Evolutionary conservation across 2,888 invertebrate genomes (phyloP), one percentile per base, ranked within the genome.

Genomic region (Pasiphila rectangulata): DNA sequence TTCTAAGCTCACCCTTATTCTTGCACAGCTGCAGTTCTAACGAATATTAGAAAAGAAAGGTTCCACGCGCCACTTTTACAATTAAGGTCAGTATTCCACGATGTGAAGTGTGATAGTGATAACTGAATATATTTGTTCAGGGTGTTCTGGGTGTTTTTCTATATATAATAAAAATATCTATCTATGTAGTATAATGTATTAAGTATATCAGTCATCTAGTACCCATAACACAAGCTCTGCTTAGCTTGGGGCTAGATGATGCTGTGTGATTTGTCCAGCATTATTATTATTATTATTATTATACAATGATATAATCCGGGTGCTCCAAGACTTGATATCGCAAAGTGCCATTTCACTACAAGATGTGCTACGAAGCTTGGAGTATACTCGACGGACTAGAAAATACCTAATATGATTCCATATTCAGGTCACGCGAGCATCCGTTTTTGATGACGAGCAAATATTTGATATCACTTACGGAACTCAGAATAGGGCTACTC

Each of bases 381-480:
- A 48, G 30, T 36, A 29, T 42, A 30, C 42, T 45, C 41, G 27
- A 39, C 48, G 24, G 37, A 13, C 29, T 42, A 39, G 42, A 41
- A 52, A 41, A 42, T 45, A 17, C 29, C 16, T 17, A 48, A 44
- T 32, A 36, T 17, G 27, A 47, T 44, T 39, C 21, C 37, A 46
- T 47, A 51, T 46, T 47, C 46, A 46, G 46, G 51, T 51, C 51
- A 51, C 51, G 46, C n/a, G 37, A 25, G 35, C 15, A 17, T 27
- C 35, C 24, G 17, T 27, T 19, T 32, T n/a, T 43, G 46, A 43
- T 46, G 43, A 46, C 42, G 35, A 21, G 19, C 38, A 40, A 43
- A 32, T 46, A 43, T 46, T 46, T 23, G 39, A 46, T 51, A 30
- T 25, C 27, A 23, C 17, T 19, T 19, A 32, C 32, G 17, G n/a